Base-by-base conservation (phyloP, 1,140 invertebrate genomes). In the Tetramorium parvispinum region DNA sequence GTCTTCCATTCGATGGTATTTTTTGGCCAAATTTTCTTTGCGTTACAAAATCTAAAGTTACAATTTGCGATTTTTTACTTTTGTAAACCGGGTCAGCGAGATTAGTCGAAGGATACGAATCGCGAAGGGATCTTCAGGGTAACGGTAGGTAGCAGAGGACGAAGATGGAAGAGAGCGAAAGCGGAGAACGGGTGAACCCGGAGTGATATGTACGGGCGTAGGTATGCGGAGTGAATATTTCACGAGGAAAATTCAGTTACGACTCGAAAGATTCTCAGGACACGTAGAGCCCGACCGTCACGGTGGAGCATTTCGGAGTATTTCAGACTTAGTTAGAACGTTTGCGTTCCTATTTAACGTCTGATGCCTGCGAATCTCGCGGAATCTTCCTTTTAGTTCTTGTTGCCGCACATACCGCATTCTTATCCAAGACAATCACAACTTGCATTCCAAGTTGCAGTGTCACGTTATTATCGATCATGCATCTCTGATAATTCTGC, bases 161-260 rank as follows among this genome's bases (percentile, higher is more conserved):
- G 71, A 57, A 75, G 70, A 85, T 57, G 71, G 63, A 59, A 87
- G 70, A 75, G 73, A 73, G 77, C 70, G 57, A 88, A 89, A 89
- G 82, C 81, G 82, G 86, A 85, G 88, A 88, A 88, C 85, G 88
- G 89, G 88, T 89, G 66, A 92, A 92, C 68, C 86, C 83, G 79
- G 93, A 93, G 92, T 93, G 93, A 94, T 94, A 93, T 92, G 94
- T 94, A 94, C 91, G 92, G 91, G 90, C 90, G 91, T 90, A 92
- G 90, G 91, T 93, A 94, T 94, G 94, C 93, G 90, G 92, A 92
- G 93, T 94, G 94, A 94, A 94, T 94, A 94, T 94, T 94, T 94
- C 92, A 94, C 91, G 93, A 94, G 93, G 93, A 93, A 94, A 94
- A 94, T 94, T 94, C 93, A 94, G 94, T 94, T 94, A 94, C 91